Percentiles rank a stretch among this genome's conserved stretches.
phyloP scores from a whole-genome alignment of 53 echinoderm and acorn worm species.

The Pentamera pediparva region DNA sequence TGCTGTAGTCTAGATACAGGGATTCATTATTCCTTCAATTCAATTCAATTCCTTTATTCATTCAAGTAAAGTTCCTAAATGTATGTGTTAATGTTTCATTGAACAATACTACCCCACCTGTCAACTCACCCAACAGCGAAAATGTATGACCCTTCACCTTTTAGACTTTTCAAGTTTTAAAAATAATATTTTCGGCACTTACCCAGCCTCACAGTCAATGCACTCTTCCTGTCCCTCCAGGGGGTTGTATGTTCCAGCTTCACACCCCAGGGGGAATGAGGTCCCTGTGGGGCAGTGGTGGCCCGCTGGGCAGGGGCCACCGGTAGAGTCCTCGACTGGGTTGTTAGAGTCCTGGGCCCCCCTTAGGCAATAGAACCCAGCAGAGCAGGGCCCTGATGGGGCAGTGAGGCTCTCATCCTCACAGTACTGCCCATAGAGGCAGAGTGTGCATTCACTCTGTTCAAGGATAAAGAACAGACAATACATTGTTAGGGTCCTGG shows the following conservation, averaged over 20 bases:
- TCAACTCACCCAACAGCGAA: too few species aligned
- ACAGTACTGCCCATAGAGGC: constrained; percentile 88
- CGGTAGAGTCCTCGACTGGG: constrained; percentile 61
- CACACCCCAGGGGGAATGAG: constrained; percentile 85
- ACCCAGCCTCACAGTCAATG: constrained; percentile 84
- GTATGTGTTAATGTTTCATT: too few species aligned
- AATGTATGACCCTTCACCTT: too few species aligned
- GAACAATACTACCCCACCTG: too few species aligned
- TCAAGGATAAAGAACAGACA: too few species aligned
- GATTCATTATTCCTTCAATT: too few species aligned
- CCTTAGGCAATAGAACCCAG: constrained; percentile 87
- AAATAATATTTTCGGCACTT: too few species aligned
- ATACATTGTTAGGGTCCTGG: too few species aligned
- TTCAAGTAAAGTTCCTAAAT: too few species aligned
- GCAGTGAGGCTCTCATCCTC: constrained; percentile 60
- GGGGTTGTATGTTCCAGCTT: constrained; percentile 85
- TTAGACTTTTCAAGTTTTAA: too few species aligned
- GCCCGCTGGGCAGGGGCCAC: constrained; percentile 87
- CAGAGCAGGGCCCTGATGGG: constrained; percentile 80
- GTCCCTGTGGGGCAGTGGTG: constrained; percentile 90
- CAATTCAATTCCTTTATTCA: too few species aligned
- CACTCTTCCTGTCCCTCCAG: constrained; percentile 78
- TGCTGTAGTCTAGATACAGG: too few species aligned
- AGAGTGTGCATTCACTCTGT: constrained; percentile 81
- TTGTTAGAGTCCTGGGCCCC: constrained; percentile 88